Evolutionary conservation across 1,140 invertebrate genomes (phyloP).

Genomic region (Periplaneta americana): DNA sequence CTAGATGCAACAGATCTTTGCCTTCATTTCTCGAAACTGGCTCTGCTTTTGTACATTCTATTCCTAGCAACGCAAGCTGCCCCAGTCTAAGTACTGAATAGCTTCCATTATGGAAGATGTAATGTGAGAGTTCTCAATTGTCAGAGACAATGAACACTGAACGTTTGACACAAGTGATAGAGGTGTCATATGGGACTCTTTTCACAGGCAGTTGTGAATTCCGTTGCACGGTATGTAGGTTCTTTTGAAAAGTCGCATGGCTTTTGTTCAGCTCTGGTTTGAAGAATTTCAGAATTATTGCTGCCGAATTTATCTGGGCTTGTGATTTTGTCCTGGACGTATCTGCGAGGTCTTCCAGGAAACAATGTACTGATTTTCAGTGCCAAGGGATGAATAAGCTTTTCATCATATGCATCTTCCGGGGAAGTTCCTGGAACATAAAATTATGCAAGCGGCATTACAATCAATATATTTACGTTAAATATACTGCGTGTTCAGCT

Average conservation of each 20-base stretch:
- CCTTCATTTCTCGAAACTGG: too few species aligned
- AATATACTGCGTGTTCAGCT: too few species aligned
- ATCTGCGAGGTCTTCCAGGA: slow-evolving; percentile 36
- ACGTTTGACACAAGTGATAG: background rate
- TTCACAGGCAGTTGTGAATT: background rate
- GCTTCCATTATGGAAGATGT: background rate
- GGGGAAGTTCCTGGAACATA: slow-evolving; percentile 37
- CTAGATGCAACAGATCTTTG: background rate
- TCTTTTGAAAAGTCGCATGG: background rate
- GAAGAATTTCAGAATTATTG: background rate
- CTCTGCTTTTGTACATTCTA: too few species aligned
- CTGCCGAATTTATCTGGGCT: slow-evolving; percentile 10
- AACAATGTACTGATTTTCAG: slow-evolving; percentile 48
- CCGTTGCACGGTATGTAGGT: background rate
- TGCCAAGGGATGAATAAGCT: slow-evolving; percentile 57
- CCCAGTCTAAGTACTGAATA: background rate
- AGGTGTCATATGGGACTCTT: background rate
- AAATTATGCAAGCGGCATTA: too few species aligned
- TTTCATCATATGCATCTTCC: slow-evolving; percentile 58
- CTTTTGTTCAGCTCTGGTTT: background rate
- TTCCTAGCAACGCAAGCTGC: background rate
- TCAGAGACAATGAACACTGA: background rate
- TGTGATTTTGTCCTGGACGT: slow-evolving; percentile 7
- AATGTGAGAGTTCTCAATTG: background rate
- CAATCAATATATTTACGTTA: too few species aligned